Base-by-base conservation (phyloP, 2,888 invertebrate species). In the Alsophila aescularia region DNA sequence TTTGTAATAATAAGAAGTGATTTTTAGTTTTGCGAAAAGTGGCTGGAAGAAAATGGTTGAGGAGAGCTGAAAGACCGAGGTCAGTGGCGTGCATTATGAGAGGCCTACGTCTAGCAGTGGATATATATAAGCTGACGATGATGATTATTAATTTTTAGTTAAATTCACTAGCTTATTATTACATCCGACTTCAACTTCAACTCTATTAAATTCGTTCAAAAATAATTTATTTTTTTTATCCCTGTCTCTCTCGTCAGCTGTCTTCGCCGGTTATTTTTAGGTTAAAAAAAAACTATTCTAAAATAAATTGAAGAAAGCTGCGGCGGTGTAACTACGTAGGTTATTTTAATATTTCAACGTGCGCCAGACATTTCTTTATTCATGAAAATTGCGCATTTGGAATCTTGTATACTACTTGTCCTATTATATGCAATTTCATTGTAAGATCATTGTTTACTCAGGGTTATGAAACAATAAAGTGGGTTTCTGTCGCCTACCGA, bases 251-350 rank as follows among this genome's bases (percentile, higher is more conserved):
- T 79, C 81, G 75, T 83, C 87, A 90, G 90, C 90, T 89, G 86
- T 89, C 87, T 87, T 79, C 64, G 79, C 88, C 88, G 86, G 90
- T 87, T 91, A 91, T 89, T 87, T 90, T 88, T 90, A 89, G 91
- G 90, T 90, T 90, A 88, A 79, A 85, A 90, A 88, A 79, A 85
- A n/a, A n/a, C n/a, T n/a, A 78, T 87, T 54, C 90, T 85, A 90
- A 91, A 91, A 90, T 91, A 91, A 90, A 90, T 87, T 86, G 75
- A 77, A 78, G 85, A 86, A 89, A 85, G 80, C 81, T 80, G 79
- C 81, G 69, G 77, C 72, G 77, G 75, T 79, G 80, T 79, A 74
- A 72, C 73, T 80, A 81, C 70, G 83, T 86, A 87, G 90, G 90
- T 90, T 91, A 90, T 90, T 88, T 89, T 88, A 86, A 87, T 45